Evolutionary conservation across 2,888 invertebrate genomes (phyloP).

Genomic region (Tethea ocularis): DNA sequence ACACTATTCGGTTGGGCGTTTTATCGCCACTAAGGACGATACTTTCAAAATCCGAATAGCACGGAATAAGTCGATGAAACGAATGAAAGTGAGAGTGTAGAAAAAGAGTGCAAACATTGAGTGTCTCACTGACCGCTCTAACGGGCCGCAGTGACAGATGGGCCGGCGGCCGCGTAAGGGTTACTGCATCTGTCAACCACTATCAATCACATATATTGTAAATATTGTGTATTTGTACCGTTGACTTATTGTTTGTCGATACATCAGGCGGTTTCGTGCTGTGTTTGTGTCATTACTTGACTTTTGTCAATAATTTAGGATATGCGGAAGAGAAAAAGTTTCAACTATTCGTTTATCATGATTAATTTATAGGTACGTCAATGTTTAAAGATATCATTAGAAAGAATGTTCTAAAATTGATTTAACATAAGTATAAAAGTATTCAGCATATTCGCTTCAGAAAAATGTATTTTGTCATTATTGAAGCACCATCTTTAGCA

Average conservation of each 20-base stretch:
- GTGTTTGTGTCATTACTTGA: conserved; percentile 56
- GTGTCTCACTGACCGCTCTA: conserved; percentile 55
- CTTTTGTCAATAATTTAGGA: conserved; percentile 37
- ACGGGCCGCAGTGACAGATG: conserved; percentile 66
- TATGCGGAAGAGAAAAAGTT: conserved; percentile 28
- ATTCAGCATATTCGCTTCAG: too few relatives aligned
- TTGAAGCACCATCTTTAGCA: too few relatives aligned
- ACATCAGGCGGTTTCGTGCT: conserved; percentile 59
- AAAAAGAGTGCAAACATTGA: conserved; percentile 34
- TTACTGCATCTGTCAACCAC: conserved; percentile 75
- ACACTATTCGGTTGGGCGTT: background rate
- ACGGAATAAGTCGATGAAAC: conserved; percentile 3
- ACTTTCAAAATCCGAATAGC: background rate
- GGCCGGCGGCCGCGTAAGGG: conserved; percentile 58
- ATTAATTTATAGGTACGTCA: background rate
- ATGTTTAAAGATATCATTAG: background rate
- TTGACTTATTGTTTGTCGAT: conserved; percentile 71
- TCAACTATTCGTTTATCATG: conserved; percentile 23
- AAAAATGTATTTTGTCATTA: too few relatives aligned
- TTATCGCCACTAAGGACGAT: too few relatives aligned
- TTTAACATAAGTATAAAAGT: too few relatives aligned
- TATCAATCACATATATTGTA: conserved; percentile 74
- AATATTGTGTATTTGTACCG: conserved; percentile 70
- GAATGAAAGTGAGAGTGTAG: conserved; percentile 38
- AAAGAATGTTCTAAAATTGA: background rate